Percentiles rank a stretch among this genome's conserved stretches.
These are phyloP conservation scores for Heteromormyrus szaboi DNA, from an alignment of 2,797 vertebrate genomes.

Conservation along the genomic window DNA sequence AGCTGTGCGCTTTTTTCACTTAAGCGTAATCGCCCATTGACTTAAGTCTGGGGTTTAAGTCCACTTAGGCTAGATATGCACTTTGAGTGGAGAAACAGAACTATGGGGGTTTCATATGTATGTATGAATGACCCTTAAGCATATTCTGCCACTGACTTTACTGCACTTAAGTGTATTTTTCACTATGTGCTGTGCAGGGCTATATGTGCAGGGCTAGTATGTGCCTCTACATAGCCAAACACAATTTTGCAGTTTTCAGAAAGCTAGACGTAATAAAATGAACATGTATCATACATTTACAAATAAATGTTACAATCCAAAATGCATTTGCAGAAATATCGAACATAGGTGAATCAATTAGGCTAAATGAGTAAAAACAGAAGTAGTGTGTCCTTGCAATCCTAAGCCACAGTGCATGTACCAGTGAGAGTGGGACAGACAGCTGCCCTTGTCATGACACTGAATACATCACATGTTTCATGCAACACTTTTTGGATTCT, in stretches of 20 bases:
- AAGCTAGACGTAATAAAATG: neutral
- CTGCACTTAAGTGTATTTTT: neutral
- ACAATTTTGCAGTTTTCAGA: neutral
- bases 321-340: neutral
- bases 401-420: neutral
- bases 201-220: neutral
- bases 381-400: neutral
- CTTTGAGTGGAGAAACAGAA: neutral
- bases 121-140: neutral
- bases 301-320: neutral
- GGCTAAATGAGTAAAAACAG: neutral
- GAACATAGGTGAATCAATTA: neutral
- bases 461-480: neutral
- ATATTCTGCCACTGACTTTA: neutral
- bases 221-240: neutral
- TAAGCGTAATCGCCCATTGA: neutral
- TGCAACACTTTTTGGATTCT: neutral
- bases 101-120: neutral
- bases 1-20: neutral
- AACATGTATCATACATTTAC: neutral
- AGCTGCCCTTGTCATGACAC: neutral
- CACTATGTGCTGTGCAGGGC: neutral
- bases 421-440: neutral
- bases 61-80: neutral
- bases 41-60: neutral